These are phyloP conservation scores for Pelochelys cantorii DNA, from an alignment of 2,797 vertebrate species.

Conservation along the genomic window DNA sequence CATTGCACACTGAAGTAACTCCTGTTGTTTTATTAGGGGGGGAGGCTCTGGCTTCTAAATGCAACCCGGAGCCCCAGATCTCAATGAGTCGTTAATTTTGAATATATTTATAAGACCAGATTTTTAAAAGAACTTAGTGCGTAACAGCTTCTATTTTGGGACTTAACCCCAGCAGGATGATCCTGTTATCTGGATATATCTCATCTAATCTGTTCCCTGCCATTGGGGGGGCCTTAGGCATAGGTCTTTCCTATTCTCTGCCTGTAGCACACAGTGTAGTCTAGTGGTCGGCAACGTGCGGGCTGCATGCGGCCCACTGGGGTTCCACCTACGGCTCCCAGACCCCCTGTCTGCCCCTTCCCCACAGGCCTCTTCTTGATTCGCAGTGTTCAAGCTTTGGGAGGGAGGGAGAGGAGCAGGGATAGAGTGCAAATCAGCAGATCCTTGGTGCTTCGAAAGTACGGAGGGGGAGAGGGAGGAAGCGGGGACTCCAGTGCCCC, in stretches of 20 bases:
- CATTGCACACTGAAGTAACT: neutral
- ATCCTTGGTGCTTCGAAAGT: too few species aligned
- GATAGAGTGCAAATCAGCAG: too few species aligned
- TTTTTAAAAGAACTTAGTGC: neutral
- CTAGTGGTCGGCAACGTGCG: too few species aligned
- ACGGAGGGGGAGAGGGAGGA: too few species aligned
- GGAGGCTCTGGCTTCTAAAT: neutral
- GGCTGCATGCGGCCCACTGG: too few species aligned
- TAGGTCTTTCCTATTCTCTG: neutral
- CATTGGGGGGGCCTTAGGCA: neutral
- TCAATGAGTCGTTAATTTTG: fast-evolving
- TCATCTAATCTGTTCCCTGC: neutral
- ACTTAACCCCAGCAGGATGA: neutral
- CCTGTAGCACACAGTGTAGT: neutral
- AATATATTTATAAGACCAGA: neutral
- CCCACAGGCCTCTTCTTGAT: too few species aligned
- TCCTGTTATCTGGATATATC: neutral
- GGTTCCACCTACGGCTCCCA: too few species aligned
- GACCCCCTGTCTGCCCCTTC: too few species aligned
- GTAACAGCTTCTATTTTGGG: neutral
- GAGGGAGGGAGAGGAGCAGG: too few species aligned
- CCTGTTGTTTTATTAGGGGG: neutral
- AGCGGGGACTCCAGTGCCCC: too few species aligned
- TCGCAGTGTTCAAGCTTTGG: too few species aligned
- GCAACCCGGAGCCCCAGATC: fast-evolving